phyloP scores from a whole-genome alignment of 2,888 invertebrate genomes.

The Smittia aterrima region DNA sequence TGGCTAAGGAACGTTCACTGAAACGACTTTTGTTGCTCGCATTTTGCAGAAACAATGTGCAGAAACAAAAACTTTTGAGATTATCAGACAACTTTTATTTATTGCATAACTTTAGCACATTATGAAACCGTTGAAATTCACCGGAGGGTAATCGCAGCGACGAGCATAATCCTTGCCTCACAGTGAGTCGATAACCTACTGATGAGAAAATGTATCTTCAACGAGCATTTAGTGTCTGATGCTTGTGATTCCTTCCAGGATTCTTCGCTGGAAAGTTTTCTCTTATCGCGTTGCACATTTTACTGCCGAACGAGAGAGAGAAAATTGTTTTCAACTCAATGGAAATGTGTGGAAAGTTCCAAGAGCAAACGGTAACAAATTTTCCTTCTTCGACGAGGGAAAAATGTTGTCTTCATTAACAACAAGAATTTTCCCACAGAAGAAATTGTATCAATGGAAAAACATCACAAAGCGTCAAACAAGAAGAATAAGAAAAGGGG shows the following conservation, averaged over 20 bases:
- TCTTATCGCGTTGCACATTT: too few species aligned
- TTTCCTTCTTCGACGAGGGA: neutral
- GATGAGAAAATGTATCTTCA: conserved; percentile 37
- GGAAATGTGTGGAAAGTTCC: neutral
- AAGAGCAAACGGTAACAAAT: neutral
- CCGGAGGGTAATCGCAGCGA: too few species aligned
- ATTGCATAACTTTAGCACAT: neutral
- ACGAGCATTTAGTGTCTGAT: conserved; percentile 22
- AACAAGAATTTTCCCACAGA: neutral
- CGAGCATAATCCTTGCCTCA: neutral
- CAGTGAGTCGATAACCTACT: conserved; percentile 32
- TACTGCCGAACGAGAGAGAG: neutral
- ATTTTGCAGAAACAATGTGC: neutral
- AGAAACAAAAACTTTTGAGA: neutral
- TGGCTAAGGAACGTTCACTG: neutral
- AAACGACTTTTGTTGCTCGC: neutral
- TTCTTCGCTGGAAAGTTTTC: neutral
- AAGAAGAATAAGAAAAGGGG: neutral
- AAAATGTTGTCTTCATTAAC: conserved; percentile 2
- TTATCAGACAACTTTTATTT: neutral
- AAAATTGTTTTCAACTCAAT: neutral
- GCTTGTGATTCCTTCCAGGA: neutral
- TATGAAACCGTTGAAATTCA: neutral
- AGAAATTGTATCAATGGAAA: neutral
- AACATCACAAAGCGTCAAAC: neutral